Evolutionary conservation across 2,888 invertebrate species (phyloP).

Genomic region (Amphiduros pacificus): DNA sequence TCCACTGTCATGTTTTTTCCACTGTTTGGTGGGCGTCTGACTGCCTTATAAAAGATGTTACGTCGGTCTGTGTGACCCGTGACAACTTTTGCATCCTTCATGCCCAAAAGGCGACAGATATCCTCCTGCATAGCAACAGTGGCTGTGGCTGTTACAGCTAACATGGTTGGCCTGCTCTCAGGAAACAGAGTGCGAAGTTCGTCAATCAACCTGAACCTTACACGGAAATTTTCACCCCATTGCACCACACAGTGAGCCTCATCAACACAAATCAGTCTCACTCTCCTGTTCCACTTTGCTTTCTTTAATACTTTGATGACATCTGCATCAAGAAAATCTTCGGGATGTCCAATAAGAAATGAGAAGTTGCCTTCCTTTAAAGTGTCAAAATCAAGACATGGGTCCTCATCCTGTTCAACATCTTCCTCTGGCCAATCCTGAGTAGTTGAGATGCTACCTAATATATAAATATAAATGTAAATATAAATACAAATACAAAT

Average conservation of each 20-base stretch:
- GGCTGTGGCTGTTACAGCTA: conserved; percentile 32
- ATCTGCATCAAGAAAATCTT: background rate
- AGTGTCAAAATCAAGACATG: background rate
- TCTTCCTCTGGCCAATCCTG: background rate
- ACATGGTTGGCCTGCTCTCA: conserved; percentile 9
- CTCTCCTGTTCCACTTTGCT: background rate
- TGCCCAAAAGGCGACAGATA: background rate
- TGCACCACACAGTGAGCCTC: conserved; percentile 18
- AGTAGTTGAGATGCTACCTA: background rate
- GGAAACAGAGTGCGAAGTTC: conserved; percentile 22
- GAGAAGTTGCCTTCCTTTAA: background rate
- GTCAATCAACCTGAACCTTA: conserved; percentile 18
- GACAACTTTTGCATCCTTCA: background rate
- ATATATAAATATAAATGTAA: background rate
- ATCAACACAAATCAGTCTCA: conserved; percentile 15
- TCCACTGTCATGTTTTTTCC: background rate
- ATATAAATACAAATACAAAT: background rate
- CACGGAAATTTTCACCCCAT: conserved; percentile 25
- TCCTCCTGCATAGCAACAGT: conserved; percentile 9
- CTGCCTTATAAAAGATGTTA: conserved; percentile 4
- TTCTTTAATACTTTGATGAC: background rate
- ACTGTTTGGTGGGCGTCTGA: background rate
- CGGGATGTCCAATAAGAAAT: conserved; percentile 11
- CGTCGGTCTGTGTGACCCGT: background rate
- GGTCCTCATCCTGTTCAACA: background rate